Percentiles rank a stretch among this genome's conserved stretches.
Conservation (phyloP, 64 coral and sea anemone genomes). For the Pachyseris speciosa region DNA sequence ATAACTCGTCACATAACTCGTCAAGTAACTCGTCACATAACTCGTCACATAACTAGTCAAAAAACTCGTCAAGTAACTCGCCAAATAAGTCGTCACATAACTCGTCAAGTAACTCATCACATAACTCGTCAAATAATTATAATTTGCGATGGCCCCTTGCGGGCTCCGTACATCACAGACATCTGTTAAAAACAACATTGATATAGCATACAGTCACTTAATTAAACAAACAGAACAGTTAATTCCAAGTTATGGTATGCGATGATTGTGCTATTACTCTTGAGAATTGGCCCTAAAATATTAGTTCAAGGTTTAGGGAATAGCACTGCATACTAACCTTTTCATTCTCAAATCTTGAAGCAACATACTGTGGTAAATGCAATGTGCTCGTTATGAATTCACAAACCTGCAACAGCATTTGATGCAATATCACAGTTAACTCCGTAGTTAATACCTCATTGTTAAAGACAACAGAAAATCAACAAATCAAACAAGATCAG, state of each 20-base stretch:
- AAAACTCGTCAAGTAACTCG: no score
- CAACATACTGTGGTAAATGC: constrained; percentile 67
- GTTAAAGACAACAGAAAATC: constrained; percentile 55
- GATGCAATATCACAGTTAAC: constrained; percentile 26
- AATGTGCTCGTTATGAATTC: constrained; percentile 45
- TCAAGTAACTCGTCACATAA: no score
- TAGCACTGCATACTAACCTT: constrained; percentile 31
- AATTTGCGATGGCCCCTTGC: no score
- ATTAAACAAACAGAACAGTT: not conserved
- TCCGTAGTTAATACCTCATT: no score
- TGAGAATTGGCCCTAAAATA: not conserved
- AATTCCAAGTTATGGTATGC: not conserved
- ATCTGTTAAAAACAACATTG: constrained; percentile 43
- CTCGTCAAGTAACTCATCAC: no score
- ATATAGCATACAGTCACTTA: not conserved
- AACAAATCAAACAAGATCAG: constrained; percentile 40
- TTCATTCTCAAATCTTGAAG: constrained; percentile 44
- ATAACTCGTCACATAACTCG: no score
- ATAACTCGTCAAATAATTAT: no score
- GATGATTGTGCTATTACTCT: constrained; percentile 1
- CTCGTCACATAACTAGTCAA: no score
- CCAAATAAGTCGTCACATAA: no score
- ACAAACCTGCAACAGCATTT: constrained; percentile 44
- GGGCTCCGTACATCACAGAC: no score
- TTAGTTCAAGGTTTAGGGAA: constrained; percentile 41